Evolutionary conservation across 2,113 vertebrate species (phyloP).

Genomic region (Mobula hypostoma): DNA sequence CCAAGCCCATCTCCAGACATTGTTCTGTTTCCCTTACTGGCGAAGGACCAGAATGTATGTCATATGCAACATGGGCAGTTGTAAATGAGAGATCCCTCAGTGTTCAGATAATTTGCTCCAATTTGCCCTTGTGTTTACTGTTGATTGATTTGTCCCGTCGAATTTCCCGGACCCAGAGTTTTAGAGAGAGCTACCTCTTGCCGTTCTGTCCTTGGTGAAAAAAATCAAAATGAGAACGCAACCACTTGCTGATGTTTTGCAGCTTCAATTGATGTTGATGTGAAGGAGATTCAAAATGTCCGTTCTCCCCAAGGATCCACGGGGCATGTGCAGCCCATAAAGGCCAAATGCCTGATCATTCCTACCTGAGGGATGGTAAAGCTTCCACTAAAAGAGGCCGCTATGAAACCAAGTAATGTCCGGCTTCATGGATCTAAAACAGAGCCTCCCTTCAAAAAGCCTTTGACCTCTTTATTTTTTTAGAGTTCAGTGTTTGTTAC

Average conservation of each 20-base stretch:
- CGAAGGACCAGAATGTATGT: background rate
- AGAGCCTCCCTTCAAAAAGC: background rate
- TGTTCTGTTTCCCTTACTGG: background rate
- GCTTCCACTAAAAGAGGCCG: background rate
- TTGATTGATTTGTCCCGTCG: background rate
- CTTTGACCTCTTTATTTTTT: background rate
- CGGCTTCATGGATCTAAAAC: background rate
- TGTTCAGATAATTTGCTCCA: background rate
- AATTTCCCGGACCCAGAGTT: background rate
- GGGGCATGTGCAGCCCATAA: background rate
- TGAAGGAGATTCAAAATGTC: background rate
- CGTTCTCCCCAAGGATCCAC: background rate
- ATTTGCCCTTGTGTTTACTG: background rate
- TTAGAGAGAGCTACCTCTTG: background rate
- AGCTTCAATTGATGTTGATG: background rate
- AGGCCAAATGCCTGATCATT: background rate
- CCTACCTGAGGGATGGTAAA: background rate
- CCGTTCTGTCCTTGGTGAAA: background rate
- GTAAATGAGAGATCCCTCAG: background rate
- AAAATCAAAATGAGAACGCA: background rate
- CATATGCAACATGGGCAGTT: background rate
- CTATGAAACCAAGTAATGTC: background rate
- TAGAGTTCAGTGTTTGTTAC: background rate
- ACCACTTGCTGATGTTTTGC: no score
- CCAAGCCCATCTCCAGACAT: background rate